Evolutionary conservation across 2,888 invertebrate species (phyloP), one percentile per base, ranked within the genome.

Genomic region (Amphipoea lucens): DNA sequence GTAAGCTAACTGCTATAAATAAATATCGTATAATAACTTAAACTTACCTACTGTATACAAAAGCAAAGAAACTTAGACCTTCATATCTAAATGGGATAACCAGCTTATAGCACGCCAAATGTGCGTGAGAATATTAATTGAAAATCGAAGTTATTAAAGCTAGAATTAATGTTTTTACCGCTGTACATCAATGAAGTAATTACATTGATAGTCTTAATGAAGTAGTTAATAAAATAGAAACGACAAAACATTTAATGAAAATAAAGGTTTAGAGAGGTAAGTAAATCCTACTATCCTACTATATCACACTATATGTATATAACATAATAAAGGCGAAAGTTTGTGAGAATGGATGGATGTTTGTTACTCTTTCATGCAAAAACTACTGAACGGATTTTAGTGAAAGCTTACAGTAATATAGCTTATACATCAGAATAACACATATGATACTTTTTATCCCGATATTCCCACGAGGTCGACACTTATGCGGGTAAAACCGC

Each of bases 91-190:
- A 57, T 17, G 20, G 9, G 0, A 42, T 36, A 79, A 63, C 48
- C n/a, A 51, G 23, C 29, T 51, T 60, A 29, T 36, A 20, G 29
- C 63, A 60, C n/a, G 69, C 14, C 20, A 36, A 69, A 65, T 70
- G 42, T 84, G 65, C 45, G 51, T 80, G 42, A 69, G 40, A n/a
- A 63, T 73, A 51, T 73, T 85, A 62, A 82, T 70, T 73, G 42
- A 36, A 76, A 62, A 66, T 40, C 36, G 6, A 73, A 65, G 71
- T 69, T 70, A 69, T 75, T 68, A 66, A 63, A 82, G 63, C 40
- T 29, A 40, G 36, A 62, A 67, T 63, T 48, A 36, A 60, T 36
- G 29, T 57, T 20, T 14, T 51, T 12, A 23, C 11, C 69, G 40
- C 29, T 40, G 23, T 69, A 72, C 51, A 68, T 66, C 20, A 69